These are phyloP conservation scores for Podotricha telesiphe DNA, from an alignment of 2,888 invertebrate genomes.

Conservation along the genomic window DNA sequence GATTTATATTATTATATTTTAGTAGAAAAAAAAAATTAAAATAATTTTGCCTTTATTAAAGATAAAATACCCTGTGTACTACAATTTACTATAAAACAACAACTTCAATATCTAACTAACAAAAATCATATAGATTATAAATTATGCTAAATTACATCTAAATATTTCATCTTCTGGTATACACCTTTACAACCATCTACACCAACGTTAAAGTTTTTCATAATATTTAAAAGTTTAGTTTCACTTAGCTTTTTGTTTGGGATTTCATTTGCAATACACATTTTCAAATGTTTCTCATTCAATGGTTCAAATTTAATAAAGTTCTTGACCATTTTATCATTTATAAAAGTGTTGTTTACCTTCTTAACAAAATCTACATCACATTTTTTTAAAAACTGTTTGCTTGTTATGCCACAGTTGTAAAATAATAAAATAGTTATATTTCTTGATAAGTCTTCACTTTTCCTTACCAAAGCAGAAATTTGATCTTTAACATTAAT, in stretches of 20 bases:
- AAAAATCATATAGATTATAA: conserved; percentile 35
- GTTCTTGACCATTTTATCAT: conserved; percentile 56
- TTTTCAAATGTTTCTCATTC: conserved; percentile 57
- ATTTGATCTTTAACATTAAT: conserved; percentile 54
- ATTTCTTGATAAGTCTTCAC: conserved; percentile 58
- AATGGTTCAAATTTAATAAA: conserved; percentile 65
- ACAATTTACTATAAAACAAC: conserved; percentile 13
- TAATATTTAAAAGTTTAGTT: conserved; percentile 53
- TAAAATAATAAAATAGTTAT: conserved; percentile 68
- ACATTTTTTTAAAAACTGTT: conserved; percentile 57
- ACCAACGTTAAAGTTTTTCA: conserved; percentile 69
- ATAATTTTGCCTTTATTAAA: neutral
- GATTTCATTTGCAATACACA: conserved; percentile 68
- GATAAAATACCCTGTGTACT: conserved; percentile 5
- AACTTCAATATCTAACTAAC: conserved; percentile 1
- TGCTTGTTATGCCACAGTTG: conserved; percentile 61
- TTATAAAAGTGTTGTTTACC: conserved; percentile 54
- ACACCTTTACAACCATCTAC: conserved; percentile 78
- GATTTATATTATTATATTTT: conserved; percentile 2
- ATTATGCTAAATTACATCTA: conserved; percentile 54
- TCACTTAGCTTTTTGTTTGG: conserved; percentile 49
- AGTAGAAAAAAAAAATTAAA: neutral
- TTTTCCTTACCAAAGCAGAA: conserved; percentile 59
- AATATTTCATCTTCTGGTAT: conserved; percentile 68
- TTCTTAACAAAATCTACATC: conserved; percentile 57